Base-by-base conservation (phyloP, 2,888 invertebrate species). In the Seira sanloemensis region DNA sequence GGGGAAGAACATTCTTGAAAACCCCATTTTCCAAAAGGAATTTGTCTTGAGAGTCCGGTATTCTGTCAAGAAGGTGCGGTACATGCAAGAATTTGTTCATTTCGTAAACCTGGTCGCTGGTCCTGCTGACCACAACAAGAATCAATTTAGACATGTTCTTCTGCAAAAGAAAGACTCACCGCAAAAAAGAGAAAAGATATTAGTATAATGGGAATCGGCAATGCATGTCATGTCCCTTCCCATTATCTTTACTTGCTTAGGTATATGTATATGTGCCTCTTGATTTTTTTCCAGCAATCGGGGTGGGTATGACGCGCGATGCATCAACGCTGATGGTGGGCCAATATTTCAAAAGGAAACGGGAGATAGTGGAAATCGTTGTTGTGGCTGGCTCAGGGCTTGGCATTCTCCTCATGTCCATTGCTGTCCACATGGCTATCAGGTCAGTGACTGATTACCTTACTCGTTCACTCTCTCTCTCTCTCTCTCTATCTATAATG, bases 271-370 rank as follows among this genome's bases (percentile, higher is more conserved):
- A n/a, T n/a, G n/a, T n/a, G n/a, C 12, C 12, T 37, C 37, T 37
- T 37, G 4, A 37, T 37, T 37, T 37, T 37, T 12, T 37, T 37
- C 37, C 37, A 92, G 96, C 96, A 46, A 94, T 96, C 77, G 97
- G 97, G 78, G 96, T 96, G 77, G 96, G 96, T 54, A 93, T 97
- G 91, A 96, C 96, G 4, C 92, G 96, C 87, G 96, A 96, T 91
- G 96, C 96, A 90, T 95, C 96, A 23, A 96, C 96, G 62, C 92
- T 97, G 90, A 97, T 97, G 96, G 95, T 97, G 86, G 97, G 96
- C 58, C 96, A 96, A 91, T 97, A 97, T 92, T 97, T 97, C 93
- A 96, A 96, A 91, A 92, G 95, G 87, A 93, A 94, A 90, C 92
- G 97, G 84, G 97, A 97, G 91, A 93, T 96, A 89, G 96, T 97